These are phyloP conservation scores for Drosophila azteca DNA, from an alignment of 1,140 invertebrate species.

Conservation along the genomic window DNA sequence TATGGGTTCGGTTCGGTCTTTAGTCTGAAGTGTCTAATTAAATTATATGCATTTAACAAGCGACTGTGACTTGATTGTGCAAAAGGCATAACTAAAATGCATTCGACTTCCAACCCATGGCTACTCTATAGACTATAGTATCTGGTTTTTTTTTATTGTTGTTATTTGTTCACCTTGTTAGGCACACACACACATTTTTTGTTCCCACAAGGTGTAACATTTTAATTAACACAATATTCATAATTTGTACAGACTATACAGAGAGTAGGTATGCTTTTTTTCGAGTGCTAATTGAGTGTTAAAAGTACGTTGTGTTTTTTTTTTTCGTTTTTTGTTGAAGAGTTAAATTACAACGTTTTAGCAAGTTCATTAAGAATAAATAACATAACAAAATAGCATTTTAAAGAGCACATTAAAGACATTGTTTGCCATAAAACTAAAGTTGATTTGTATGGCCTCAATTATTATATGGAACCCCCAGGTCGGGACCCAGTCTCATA, in stretches of 20 bases:
- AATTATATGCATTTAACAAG: conserved; percentile 75
- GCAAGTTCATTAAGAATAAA: conserved; percentile 29
- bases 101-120: conserved; percentile 39
- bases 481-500: conserved; percentile 19
- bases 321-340: conserved; percentile 9
- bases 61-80: conserved; percentile 75
- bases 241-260: conserved; percentile 61
- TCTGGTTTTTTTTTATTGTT: conserved; percentile 26
- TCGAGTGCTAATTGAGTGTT: conserved; percentile 68
- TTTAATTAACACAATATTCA: conserved; percentile 74
- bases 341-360: conserved; percentile 19
- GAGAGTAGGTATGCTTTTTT: conserved; percentile 7
- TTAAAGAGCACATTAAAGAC: conserved; percentile 16
- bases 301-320: conserved; percentile 49
- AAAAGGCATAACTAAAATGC: conserved; percentile 74
- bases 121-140: conserved; percentile 35
- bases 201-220: conserved; percentile 72
- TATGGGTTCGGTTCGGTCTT: conserved; percentile 27
- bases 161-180: conserved; percentile 44
- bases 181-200: conserved; percentile 43
- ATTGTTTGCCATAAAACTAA: conserved; percentile 3
- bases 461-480: conserved; percentile 13
- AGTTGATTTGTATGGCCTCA: conserved; percentile 34
- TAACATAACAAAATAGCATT: not conserved
- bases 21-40: conserved; percentile 76